Conservation (phyloP, 2,797 vertebrate species). For the Rhincodon typus region DNA sequence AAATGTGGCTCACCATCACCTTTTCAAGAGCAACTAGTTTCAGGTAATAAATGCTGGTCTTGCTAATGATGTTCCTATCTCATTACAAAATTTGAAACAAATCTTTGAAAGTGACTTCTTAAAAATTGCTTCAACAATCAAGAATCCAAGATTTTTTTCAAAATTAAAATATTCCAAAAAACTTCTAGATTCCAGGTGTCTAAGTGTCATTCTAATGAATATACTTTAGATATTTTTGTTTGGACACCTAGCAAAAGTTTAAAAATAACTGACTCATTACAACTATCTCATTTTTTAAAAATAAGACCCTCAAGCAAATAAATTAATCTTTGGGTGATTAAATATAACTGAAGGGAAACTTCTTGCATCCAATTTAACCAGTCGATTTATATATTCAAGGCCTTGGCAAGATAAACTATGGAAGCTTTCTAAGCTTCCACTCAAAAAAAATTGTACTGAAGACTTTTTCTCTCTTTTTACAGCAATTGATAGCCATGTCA, state of each 20-base stretch:
- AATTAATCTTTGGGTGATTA: neutral
- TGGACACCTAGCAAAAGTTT: neutral
- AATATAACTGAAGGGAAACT: neutral
- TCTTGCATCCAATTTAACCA: neutral
- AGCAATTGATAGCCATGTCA: neutral
- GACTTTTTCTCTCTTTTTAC: neutral
- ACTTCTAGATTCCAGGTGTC: neutral
- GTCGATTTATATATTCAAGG: neutral
- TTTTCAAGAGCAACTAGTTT: neutral
- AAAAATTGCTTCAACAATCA: neutral
- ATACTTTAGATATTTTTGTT: neutral
- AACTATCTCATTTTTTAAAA: neutral
- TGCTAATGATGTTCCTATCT: neutral
- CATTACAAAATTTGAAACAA: neutral
- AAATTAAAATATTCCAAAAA: neutral
- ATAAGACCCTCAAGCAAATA: neutral
- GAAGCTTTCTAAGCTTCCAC: neutral
- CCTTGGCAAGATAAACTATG: neutral
- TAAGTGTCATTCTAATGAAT: neutral
- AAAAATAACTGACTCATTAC: neutral
- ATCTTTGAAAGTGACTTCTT: neutral
- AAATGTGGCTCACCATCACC: neutral
- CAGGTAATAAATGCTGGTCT: neutral
- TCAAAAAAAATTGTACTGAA: neutral
- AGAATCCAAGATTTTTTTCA: no score